These are phyloP conservation scores for Phrynosoma platyrhinos DNA, from an alignment of 2,113 vertebrate genomes.

Conservation along the genomic window DNA sequence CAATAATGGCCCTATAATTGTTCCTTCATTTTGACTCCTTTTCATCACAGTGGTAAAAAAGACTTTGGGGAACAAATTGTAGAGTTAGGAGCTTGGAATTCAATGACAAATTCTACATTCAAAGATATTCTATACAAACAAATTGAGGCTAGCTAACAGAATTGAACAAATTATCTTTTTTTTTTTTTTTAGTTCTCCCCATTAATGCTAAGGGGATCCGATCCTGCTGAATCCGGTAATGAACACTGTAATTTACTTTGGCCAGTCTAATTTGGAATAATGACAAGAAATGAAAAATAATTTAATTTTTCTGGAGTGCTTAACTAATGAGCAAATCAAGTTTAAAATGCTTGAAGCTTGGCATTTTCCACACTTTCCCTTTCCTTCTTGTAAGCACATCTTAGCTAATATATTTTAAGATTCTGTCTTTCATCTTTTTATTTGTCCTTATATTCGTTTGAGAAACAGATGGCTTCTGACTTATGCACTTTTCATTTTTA, in stretches of 20 bases:
- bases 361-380: neutral
- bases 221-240: constrained; percentile 7
- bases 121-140: neutral
- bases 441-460: neutral
- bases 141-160: neutral
- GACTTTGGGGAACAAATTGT: neutral
- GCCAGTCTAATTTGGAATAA: neutral
- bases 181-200: neutral
- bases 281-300: neutral
- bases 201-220: neutral
- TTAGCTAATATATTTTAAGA: constrained; percentile 3
- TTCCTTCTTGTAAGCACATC: neutral
- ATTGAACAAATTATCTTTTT: constrained; percentile 1
- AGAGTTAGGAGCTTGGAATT: neutral
- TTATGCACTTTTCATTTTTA: neutral
- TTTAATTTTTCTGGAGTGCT: neutral
- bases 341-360: neutral
- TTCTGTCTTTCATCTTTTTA: neutral
- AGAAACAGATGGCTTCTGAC: neutral
- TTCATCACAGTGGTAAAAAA: neutral
- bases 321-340: constrained; percentile 10
- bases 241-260: neutral
- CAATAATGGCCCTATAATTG: neutral
- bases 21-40: neutral
- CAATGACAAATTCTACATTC: no score